These are phyloP conservation scores for Erethizon dorsatum DNA, from an alignment of 2,797 vertebrate genomes.

Conservation along the genomic window DNA sequence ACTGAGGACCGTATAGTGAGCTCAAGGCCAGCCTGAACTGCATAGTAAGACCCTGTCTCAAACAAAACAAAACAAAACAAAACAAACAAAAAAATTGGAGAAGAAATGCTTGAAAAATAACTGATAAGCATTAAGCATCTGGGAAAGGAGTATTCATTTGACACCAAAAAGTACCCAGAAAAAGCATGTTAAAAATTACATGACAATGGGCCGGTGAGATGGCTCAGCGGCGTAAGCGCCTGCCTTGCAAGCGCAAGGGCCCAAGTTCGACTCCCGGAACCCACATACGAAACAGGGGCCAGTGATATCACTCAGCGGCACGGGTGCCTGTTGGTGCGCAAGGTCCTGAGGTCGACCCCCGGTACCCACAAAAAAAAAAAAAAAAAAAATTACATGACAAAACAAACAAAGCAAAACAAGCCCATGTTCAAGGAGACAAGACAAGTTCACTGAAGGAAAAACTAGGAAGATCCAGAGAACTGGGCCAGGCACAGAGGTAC, in stretches of 20 bases:
- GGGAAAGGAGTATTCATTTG: slow-evolving; percentile 48
- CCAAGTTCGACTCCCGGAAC: too few species aligned
- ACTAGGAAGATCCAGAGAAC: background rate
- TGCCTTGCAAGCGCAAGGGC: too few species aligned
- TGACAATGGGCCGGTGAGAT: background rate
- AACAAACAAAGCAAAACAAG: slow-evolving; percentile 1
- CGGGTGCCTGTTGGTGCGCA: too few species aligned
- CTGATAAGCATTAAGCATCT: slow-evolving; percentile 50
- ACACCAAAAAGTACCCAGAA: background rate
- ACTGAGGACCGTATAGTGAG: too few species aligned
- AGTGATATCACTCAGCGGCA: too few species aligned
- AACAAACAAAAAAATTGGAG: background rate
- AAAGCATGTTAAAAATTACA: slow-evolving; percentile 61
- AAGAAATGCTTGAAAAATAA: slow-evolving; percentile 61
- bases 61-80: background rate
- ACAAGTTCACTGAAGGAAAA: background rate
- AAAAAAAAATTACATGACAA: too few species aligned
- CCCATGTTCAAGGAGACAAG: slow-evolving; percentile 41
- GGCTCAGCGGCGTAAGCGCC: too few species aligned
- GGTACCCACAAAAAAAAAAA: too few species aligned
- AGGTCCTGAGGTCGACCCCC: too few species aligned
- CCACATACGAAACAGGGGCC: background rate
- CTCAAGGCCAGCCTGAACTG: too few species aligned
- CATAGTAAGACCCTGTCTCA: background rate
- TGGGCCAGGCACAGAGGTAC: background rate